Conservation (phyloP, 2,888 invertebrate genomes). For the Amaurobius ferox region DNA sequence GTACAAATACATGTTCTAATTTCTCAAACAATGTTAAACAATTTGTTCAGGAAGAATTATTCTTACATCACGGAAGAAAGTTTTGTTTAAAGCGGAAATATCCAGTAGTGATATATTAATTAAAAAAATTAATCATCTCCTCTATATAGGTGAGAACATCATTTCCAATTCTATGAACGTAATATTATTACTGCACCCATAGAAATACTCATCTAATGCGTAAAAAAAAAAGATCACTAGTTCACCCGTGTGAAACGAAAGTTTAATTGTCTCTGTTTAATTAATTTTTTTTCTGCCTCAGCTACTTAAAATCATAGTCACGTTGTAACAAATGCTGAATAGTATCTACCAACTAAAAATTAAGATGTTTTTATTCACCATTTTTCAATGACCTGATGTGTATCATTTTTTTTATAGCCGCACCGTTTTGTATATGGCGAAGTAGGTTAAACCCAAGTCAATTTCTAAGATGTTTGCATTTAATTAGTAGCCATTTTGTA, state of each 20-base stretch:
- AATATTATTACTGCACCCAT: no score
- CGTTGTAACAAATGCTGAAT: neutral
- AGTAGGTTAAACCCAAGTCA: neutral
- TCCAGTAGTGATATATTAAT: no score
- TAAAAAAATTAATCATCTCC: no score
- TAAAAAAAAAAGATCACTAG: no score
- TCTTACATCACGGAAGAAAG: no score
- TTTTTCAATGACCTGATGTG: conserved; percentile 4
- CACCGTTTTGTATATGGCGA: neutral
- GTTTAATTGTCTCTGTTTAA: neutral
- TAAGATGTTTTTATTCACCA: neutral
- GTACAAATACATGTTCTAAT: no score
- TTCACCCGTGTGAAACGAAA: neutral
- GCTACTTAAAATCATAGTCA: neutral
- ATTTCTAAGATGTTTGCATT: conserved; percentile 1
- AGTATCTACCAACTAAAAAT: neutral
- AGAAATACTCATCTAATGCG: no score
- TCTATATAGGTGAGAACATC: no score
- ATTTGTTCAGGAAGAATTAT: no score
- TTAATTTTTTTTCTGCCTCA: conserved; percentile 1
- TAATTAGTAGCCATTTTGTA: conserved; percentile 1
- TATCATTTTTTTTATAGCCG: neutral
- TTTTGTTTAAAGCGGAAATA: no score
- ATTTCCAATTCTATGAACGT: no score
- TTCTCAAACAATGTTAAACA: no score